phyloP scores from a whole-genome alignment of 2,888 invertebrate species.

The Xestobium rufovillosum region DNA sequence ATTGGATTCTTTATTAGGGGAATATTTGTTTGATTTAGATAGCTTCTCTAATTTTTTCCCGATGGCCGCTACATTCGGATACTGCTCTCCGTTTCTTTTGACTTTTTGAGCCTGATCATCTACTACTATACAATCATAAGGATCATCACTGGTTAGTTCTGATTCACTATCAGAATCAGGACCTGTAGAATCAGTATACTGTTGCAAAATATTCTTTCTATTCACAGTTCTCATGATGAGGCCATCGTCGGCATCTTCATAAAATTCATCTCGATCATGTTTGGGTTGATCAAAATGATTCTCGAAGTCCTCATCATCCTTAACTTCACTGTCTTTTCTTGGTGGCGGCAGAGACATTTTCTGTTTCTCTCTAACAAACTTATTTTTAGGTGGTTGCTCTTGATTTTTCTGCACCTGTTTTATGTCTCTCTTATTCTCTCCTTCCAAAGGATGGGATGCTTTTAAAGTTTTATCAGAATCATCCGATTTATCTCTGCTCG shows the following conservation, averaged over 20 bases:
- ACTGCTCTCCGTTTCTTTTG: slow-evolving; percentile 31
- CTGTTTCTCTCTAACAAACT: slow-evolving; percentile 18
- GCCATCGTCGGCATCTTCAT: slow-evolving; percentile 57
- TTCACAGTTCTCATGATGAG: slow-evolving; percentile 65
- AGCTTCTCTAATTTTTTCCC: slow-evolving; percentile 42
- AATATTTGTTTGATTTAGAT: slow-evolving; percentile 40
- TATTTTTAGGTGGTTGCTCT: background rate
- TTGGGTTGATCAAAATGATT: slow-evolving; percentile 16
- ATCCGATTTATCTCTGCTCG: slow-evolving; percentile 37
- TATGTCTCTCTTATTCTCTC: slow-evolving; percentile 15
- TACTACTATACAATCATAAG: slow-evolving; percentile 75
- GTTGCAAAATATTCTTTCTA: slow-evolving; percentile 63
- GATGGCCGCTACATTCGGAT: slow-evolving; percentile 45
- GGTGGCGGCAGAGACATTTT: slow-evolving; percentile 25
- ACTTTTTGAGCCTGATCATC: slow-evolving; percentile 53
- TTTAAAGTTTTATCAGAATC: slow-evolving; percentile 42
- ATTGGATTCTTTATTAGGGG: slow-evolving; percentile 34
- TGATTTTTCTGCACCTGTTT: slow-evolving; percentile 18
- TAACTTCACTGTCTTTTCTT: slow-evolving; percentile 18
- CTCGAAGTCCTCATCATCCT: slow-evolving; percentile 23
- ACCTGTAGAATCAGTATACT: slow-evolving; percentile 52
- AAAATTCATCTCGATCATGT: slow-evolving; percentile 54
- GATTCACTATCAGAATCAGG: slow-evolving; percentile 58
- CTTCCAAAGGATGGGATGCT: slow-evolving; percentile 28
- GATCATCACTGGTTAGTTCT: slow-evolving; percentile 63